A percentile compares a stretch with the other conserved stretches of the same genome.
These are phyloP conservation scores for Pachyrhynchus sulphureomaculatus DNA, from an alignment of 1,140 invertebrate genomes.

Conservation along the genomic window DNA sequence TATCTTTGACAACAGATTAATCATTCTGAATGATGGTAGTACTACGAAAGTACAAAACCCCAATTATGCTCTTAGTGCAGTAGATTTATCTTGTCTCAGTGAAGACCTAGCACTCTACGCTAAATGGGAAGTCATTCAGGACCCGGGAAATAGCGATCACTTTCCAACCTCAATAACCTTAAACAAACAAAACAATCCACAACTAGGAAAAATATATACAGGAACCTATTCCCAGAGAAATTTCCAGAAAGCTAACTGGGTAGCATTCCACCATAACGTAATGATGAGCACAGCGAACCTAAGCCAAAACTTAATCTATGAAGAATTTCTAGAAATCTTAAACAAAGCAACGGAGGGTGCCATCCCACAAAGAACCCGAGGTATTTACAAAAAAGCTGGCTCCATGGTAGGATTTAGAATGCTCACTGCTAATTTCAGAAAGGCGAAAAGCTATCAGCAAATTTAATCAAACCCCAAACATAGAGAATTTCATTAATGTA, in stretches of 20 bases:
- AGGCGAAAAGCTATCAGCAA: neutral
- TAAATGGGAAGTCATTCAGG: neutral
- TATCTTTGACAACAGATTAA: neutral
- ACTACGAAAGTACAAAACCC: neutral
- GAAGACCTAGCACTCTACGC: no score
- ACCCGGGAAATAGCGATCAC: conserved; percentile 9
- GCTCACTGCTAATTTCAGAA: neutral
- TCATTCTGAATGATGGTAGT: conserved; percentile 8
- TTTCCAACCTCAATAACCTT: neutral
- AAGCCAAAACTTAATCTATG: neutral
- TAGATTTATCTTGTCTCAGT: conserved; percentile 5
- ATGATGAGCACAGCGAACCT: neutral
- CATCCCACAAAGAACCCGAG: neutral
- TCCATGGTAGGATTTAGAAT: neutral
- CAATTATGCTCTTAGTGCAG: conserved; percentile 9
- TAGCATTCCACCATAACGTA: neutral
- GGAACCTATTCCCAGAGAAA: neutral
- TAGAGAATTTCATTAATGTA: neutral
- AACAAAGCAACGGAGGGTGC: neutral
- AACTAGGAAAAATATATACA: neutral
- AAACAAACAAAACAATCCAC: neutral
- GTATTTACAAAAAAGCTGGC: neutral
- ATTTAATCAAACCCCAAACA: neutral
- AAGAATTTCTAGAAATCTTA: neutral
- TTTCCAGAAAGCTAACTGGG: neutral